Conservation (phyloP, 2,888 invertebrate genomes). For the Erannis defoliaria region DNA sequence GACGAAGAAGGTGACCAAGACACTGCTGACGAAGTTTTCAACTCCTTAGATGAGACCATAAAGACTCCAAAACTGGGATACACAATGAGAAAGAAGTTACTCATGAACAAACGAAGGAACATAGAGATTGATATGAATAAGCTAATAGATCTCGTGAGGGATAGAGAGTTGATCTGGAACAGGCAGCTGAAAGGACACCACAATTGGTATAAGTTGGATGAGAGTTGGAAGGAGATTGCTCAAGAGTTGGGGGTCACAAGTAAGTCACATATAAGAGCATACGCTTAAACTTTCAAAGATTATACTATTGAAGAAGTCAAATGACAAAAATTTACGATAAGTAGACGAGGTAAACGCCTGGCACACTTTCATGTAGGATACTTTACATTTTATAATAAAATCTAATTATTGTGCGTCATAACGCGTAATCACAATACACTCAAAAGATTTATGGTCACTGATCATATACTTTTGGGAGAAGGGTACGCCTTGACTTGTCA, state of each 20-base stretch:
- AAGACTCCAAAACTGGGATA: conserved; percentile 77
- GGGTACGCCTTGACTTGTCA: too few species aligned
- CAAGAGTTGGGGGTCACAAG: conserved; percentile 76
- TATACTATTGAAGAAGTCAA: too few species aligned
- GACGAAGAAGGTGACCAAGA: conserved; percentile 78
- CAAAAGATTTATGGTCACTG: too few species aligned
- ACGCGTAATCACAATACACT: too few species aligned
- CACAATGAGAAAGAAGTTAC: conserved; percentile 77
- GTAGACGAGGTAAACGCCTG: too few species aligned
- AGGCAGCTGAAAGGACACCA: conserved; percentile 80
- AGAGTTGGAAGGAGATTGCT: conserved; percentile 81
- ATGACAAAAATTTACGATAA: too few species aligned
- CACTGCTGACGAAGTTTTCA: conserved; percentile 73
- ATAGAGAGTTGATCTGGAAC: conserved; percentile 79
- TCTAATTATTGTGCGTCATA: too few species aligned
- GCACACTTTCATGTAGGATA: too few species aligned
- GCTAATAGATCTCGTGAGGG: conserved; percentile 73
- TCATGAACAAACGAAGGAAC: conserved; percentile 77
- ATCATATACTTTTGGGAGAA: too few species aligned
- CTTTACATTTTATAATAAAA: too few species aligned
- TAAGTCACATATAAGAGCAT: too few species aligned
- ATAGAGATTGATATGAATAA: conserved; percentile 80
- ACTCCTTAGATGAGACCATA: conserved; percentile 73
- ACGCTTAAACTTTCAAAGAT: too few species aligned
- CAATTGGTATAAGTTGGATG: conserved; percentile 82